A percentile compares a stretch with the other conserved stretches of the same genome.
Evolutionary conservation across 2,888 invertebrate species (phyloP).

Genomic region (Tetragonula carbonaria): DNA sequence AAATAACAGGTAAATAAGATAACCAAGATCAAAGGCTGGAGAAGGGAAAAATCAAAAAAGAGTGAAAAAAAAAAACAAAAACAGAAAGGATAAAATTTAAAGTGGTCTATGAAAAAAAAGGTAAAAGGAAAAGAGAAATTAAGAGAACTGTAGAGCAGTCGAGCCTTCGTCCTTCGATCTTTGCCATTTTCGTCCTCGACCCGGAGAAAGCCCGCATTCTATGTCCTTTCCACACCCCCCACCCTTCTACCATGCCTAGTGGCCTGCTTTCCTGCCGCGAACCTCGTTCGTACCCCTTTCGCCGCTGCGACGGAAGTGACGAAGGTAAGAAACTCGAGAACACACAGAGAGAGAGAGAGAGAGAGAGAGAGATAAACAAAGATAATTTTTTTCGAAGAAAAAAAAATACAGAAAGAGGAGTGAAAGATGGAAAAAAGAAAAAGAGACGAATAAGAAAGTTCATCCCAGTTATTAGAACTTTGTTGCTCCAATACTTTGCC

Average conservation of each 20-base stretch:
- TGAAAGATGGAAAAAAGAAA: background rate
- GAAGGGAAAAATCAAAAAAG: background rate
- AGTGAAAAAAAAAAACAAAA: background rate
- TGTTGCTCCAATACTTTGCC: background rate
- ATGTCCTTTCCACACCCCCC: conserved; percentile 34
- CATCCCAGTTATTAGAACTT: background rate
- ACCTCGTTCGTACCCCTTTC: conserved; percentile 53
- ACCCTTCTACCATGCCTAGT: conserved; percentile 13
- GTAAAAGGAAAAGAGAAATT: background rate
- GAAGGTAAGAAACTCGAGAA: conserved; percentile 28
- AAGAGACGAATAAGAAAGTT: background rate
- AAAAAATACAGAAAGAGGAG: too few species aligned
- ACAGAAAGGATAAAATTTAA: background rate
- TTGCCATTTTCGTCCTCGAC: conserved; percentile 57
- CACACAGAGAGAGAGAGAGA: background rate
- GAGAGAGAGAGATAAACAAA: background rate
- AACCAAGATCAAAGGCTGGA: background rate
- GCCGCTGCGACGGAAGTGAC: conserved; percentile 35
- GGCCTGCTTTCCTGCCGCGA: conserved; percentile 53
- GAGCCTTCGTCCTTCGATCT: conserved; percentile 51
- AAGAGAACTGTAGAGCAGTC: background rate
- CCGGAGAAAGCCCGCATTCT: conserved; percentile 57
- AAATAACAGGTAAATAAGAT: background rate
- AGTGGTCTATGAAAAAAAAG: background rate
- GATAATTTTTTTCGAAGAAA: too few species aligned